Percentiles rank a stretch among this genome's conserved stretches.
phyloP scores from a whole-genome alignment of 2,113 vertebrate species.

The Cyprinodon brontotheroides region DNA sequence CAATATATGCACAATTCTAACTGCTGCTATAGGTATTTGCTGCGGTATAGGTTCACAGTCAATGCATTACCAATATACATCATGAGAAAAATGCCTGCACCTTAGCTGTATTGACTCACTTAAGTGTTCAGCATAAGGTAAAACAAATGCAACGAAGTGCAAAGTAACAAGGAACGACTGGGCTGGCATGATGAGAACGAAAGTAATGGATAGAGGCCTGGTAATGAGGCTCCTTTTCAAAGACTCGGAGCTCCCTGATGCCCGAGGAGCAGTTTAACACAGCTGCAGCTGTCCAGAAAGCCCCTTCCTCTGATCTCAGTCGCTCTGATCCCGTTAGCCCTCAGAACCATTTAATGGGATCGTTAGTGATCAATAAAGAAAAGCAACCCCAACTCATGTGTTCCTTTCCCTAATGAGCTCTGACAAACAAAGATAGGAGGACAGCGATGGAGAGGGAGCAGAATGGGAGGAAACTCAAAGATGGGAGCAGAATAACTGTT shows the following conservation, averaged over 20 bases:
- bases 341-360: slow-evolving; percentile 65
- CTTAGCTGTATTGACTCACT: slow-evolving; percentile 14
- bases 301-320: slow-evolving; percentile 25
- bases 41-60: slow-evolving; percentile 2
- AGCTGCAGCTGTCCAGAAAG: slow-evolving; percentile 50
- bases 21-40: not conserved
- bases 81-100: slow-evolving; percentile 8
- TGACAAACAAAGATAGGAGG: slow-evolving; percentile 48
- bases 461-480: not conserved
- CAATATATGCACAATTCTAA: not conserved
- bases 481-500: slow-evolving; percentile 17
- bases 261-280: slow-evolving; percentile 43
- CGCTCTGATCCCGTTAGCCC: slow-evolving; percentile 33
- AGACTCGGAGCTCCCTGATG: slow-evolving; percentile 33
- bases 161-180: slow-evolving; percentile 30
- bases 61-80: slow-evolving; percentile 20
- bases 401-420: slow-evolving; percentile 60
- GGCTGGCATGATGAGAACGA: slow-evolving; percentile 28
- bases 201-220: slow-evolving; percentile 26
- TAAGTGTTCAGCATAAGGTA: slow-evolving; percentile 32
- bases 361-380: slow-evolving; percentile 72
- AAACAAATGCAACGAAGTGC: slow-evolving; percentile 24
- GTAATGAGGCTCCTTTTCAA: slow-evolving; percentile 53
- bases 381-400: slow-evolving; percentile 56
- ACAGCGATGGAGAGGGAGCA: not conserved